Evolutionary conservation across 2,113 vertebrate species (phyloP).

Genomic region (Otolemur garnettii): DNA sequence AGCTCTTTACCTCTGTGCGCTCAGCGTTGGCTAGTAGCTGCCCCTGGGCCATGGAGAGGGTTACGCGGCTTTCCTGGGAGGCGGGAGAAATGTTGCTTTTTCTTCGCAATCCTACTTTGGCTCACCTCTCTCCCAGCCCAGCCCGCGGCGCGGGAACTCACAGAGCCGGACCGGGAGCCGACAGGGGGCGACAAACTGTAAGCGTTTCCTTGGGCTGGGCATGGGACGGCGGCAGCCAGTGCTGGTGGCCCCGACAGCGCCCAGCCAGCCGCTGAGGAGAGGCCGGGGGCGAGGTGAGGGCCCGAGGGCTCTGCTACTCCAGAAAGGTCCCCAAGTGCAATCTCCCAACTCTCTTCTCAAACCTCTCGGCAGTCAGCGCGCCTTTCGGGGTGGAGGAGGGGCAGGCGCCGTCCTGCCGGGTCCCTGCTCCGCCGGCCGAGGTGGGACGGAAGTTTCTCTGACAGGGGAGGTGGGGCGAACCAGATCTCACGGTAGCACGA

Average conservation of each 20-base stretch:
- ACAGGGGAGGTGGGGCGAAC: not conserved
- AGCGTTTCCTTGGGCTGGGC: not conserved
- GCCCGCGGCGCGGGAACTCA: not conserved
- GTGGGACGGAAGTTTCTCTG: not conserved
- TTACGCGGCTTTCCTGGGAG: not conserved
- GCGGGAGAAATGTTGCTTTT: not conserved
- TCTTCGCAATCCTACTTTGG: not conserved
- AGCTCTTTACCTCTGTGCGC: not conserved
- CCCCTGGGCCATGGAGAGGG: not conserved
- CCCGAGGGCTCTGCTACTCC: not conserved
- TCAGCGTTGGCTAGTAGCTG: not conserved
- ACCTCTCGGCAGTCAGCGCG: rapidly evolving
- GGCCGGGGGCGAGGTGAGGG: not conserved
- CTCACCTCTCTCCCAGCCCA: not conserved
- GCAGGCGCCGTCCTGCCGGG: not conserved
- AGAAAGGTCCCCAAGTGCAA: not conserved
- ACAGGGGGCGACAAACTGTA: constrained; percentile 84
- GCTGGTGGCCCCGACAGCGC: not conserved
- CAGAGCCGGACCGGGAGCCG: not conserved
- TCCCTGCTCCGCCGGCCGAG: not conserved
- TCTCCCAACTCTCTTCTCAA: not conserved
- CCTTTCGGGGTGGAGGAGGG: not conserved
- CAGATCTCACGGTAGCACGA: rapidly evolving
- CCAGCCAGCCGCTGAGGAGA: not conserved
- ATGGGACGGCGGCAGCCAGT: not conserved